Evolutionary conservation across 2,113 vertebrate genomes (phyloP).

Genomic region (Eonycteris spelaea): DNA sequence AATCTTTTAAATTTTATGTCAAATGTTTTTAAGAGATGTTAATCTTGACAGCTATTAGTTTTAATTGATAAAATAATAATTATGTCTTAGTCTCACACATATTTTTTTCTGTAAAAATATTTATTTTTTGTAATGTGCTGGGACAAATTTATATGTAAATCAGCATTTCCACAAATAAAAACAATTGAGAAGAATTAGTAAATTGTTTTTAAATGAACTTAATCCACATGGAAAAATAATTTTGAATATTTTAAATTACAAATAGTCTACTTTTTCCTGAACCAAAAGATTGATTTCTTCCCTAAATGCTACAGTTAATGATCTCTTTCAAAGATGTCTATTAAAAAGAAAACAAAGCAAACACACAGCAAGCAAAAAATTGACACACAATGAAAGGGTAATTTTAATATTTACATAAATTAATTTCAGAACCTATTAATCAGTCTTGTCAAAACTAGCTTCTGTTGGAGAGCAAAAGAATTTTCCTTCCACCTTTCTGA

Average conservation of each 20-base stretch:
- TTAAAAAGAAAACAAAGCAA: neutral
- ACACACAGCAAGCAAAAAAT: neutral
- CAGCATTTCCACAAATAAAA: neutral
- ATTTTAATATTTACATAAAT: neutral
- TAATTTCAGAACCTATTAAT: neutral
- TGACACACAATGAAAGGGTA: neutral
- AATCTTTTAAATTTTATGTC: neutral
- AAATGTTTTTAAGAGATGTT: neutral
- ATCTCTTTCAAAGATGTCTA: neutral
- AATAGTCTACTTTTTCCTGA: neutral
- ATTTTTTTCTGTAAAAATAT: neutral
- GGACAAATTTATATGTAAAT: neutral
- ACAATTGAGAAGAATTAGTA: neutral
- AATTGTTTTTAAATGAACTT: neutral
- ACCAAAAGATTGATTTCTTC: neutral
- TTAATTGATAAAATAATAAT: conserved; percentile 10
- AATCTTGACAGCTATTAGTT: neutral
- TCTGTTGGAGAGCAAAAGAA: neutral
- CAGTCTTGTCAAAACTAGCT: neutral
- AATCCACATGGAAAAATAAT: neutral
- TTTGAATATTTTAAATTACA: neutral
- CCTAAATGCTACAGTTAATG: neutral
- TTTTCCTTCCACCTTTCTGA: neutral
- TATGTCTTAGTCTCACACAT: neutral
- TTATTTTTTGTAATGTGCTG: neutral